These are phyloP conservation scores for Acanthiza pusilla DNA, from an alignment of 2,797 vertebrate genomes.

Conservation along the genomic window DNA sequence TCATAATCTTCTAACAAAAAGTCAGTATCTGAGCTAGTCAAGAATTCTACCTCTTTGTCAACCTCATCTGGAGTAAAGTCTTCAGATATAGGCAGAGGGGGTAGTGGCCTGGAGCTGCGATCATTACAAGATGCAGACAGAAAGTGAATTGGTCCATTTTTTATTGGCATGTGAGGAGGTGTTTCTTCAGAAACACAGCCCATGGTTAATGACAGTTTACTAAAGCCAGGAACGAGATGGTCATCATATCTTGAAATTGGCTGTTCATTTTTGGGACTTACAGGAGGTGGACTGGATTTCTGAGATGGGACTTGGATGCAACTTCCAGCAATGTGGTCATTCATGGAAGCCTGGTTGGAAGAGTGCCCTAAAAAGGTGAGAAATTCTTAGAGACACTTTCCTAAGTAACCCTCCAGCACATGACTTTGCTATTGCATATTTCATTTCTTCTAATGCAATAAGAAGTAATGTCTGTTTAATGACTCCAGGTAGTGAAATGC, in stretches of 20 bases:
- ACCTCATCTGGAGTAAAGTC: constrained; percentile 78
- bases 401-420: background rate
- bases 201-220: constrained; percentile 79
- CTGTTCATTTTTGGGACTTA: constrained; percentile 70
- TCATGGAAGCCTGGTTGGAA: constrained; percentile 47
- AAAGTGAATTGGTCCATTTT: constrained; percentile 34
- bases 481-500: background rate
- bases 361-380: constrained; percentile 70
- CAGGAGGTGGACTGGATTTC: constrained; percentile 75
- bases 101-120: constrained; percentile 87
- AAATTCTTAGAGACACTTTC: background rate
- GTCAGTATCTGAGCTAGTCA: constrained; percentile 83
- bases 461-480: background rate
- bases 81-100: constrained; percentile 82
- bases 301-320: constrained; percentile 74
- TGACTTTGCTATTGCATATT: background rate
- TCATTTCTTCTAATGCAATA: background rate
- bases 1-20: constrained; percentile 73
- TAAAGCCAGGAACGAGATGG: constrained; percentile 78
- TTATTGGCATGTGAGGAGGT: constrained; percentile 77
- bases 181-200: constrained; percentile 67
- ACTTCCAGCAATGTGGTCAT: constrained; percentile 63
- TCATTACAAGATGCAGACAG: constrained; percentile 35
- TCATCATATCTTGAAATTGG: constrained; percentile 71
- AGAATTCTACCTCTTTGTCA: constrained; percentile 89